phyloP scores from a whole-genome alignment of 2,888 invertebrate genomes.

The Dryococelus australis region DNA sequence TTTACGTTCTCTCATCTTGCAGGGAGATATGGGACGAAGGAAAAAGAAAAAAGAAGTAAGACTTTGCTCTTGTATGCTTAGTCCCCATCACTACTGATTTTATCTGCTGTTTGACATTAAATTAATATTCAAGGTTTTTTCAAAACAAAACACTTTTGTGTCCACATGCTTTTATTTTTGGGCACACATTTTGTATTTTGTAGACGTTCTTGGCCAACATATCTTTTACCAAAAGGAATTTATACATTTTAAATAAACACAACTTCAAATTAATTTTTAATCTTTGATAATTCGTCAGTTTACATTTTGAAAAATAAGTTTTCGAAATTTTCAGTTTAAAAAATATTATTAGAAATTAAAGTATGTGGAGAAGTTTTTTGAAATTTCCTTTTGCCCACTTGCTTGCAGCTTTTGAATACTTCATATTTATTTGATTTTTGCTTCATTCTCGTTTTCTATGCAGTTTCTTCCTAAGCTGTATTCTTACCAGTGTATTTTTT shows the following conservation, averaged over 20 bases:
- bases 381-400: slow-evolving; percentile 26
- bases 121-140: slow-evolving; percentile 24
- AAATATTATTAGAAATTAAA: not conserved
- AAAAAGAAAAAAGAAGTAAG: slow-evolving; percentile 99
- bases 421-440: not conserved
- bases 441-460: not conserved
- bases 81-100: slow-evolving; percentile 39
- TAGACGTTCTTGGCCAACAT: not conserved
- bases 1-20: slow-evolving; percentile 67
- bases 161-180: slow-evolving; percentile 26
- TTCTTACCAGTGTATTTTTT: not conserved
- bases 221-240: not conserved
- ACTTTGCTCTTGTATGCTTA: slow-evolving; percentile 52
- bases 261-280: not conserved
- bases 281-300: not conserved
- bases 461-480: not conserved
- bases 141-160: slow-evolving; percentile 23
- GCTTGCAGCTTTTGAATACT: slow-evolving; percentile 21
- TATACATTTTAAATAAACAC: not conserved
- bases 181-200: not conserved
- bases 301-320: not conserved
- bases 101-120: slow-evolving; percentile 34
- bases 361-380: slow-evolving; percentile 21
- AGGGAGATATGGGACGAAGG: slow-evolving; percentile 94
- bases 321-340: not conserved